A percentile compares a stretch with the other conserved stretches of the same genome.
Conservation (phyloP, 2,888 invertebrate species). For the Cosmorhoe ocellata region DNA sequence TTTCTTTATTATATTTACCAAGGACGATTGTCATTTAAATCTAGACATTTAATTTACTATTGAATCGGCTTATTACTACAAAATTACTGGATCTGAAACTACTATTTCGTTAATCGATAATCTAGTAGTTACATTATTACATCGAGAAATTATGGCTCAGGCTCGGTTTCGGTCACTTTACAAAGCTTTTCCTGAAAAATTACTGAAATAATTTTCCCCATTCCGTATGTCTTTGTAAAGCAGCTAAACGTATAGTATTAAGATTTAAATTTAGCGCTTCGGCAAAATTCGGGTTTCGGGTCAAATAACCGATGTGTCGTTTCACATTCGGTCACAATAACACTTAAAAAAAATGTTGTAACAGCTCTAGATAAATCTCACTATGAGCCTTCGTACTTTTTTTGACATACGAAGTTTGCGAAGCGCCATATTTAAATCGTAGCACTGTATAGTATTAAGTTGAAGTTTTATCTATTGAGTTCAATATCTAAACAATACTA, state of each 20-base stretch:
- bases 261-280: no score
- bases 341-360: no score
- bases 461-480: conserved; percentile 3
- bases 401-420: no score
- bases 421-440: no score
- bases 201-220: no score
- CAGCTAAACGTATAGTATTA: conserved; percentile 14
- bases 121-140: neutral
- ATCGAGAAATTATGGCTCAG: conserved; percentile 1
- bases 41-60: conserved; percentile 4
- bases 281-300: no score
- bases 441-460: no score
- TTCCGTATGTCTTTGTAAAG: conserved; percentile 17
- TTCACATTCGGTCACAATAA: no score
- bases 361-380: no score
- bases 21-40: conserved; percentile 14
- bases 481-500: neutral
- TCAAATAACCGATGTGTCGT: no score
- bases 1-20: conserved; percentile 1
- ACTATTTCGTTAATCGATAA: conserved; percentile 4
- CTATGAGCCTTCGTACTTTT: no score
- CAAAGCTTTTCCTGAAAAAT: conserved; percentile 3
- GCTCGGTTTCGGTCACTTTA: conserved; percentile 19
- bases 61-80: conserved; percentile 2
- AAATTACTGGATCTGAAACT: neutral